phyloP scores from a whole-genome alignment of 2,888 invertebrate species.

The Chrysolina oricalcia region DNA sequence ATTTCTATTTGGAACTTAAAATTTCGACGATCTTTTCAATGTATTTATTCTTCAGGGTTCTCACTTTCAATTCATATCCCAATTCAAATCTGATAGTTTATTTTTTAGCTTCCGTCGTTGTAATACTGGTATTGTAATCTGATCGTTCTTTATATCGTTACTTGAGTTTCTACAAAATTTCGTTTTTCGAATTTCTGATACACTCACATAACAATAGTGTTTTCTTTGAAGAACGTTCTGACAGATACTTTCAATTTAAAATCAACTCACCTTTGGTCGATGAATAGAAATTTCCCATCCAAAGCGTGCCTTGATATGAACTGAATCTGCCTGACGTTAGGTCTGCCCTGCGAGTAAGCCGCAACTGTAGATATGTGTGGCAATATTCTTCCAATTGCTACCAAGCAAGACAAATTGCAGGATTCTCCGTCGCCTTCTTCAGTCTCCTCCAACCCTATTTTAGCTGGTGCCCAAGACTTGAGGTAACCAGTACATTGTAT shows the following conservation, averaged over 20 bases:
- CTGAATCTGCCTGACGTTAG: constrained; percentile 78
- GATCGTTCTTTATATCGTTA: too few relatives aligned
- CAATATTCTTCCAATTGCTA: constrained; percentile 88
- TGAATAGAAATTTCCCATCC: constrained; percentile 94
- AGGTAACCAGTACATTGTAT: constrained; percentile 95
- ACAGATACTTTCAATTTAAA: not conserved
- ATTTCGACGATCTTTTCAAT: too few relatives aligned
- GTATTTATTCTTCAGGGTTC: too few relatives aligned
- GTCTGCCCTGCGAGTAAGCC: constrained; percentile 64
- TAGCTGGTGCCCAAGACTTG: constrained; percentile 92
- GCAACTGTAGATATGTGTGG: constrained; percentile 75
- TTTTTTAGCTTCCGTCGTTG: too few relatives aligned
- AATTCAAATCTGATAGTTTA: too few relatives aligned
- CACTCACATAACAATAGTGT: too few relatives aligned
- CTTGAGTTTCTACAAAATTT: too few relatives aligned
- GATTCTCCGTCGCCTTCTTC: constrained; percentile 78
- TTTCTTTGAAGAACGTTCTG: too few relatives aligned
- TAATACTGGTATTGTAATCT: too few relatives aligned
- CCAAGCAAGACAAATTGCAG: constrained; percentile 88
- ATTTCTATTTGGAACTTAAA: too few relatives aligned
- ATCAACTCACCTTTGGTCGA: constrained; percentile 86
- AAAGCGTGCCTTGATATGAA: constrained; percentile 90
- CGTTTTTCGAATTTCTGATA: too few relatives aligned
- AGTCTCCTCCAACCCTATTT: constrained; percentile 80
- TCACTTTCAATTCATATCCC: too few relatives aligned